A percentile compares a stretch with the other conserved stretches of the same genome.
phyloP scores from a whole-genome alignment of 2,888 invertebrate genomes.

The Busseola fusca region DNA sequence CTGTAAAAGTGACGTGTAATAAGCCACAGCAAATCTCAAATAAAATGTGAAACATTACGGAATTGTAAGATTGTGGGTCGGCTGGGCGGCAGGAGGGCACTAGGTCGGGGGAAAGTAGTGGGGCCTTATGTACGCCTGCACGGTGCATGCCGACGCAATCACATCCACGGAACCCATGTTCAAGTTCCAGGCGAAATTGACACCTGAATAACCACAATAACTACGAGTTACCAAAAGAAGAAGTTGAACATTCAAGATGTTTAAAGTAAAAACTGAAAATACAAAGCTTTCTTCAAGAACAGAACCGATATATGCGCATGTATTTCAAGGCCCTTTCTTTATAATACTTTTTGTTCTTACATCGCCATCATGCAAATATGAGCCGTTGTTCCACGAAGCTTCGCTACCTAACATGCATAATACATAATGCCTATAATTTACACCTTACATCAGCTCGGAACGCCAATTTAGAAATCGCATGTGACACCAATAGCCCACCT shows the following conservation, averaged over 20 bases:
- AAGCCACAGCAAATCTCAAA: conserved; percentile 80
- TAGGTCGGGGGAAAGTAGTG: conserved; percentile 88
- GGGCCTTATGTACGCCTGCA: conserved; percentile 76
- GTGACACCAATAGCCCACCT: conserved; percentile 54
- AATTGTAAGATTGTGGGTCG: conserved; percentile 85
- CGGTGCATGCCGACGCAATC: conserved; percentile 81
- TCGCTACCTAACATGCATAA: conserved; percentile 57
- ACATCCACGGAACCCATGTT: conserved; percentile 67
- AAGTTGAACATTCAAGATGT: conserved; percentile 13
- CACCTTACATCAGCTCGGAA: conserved; percentile 60
- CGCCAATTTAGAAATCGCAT: conserved; percentile 67
- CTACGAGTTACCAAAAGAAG: conserved; percentile 18
- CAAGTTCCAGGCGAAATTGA: conserved; percentile 48
- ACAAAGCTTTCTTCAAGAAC: conserved; percentile 45
- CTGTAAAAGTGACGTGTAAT: conserved; percentile 79
- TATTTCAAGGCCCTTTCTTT: conserved; percentile 30
- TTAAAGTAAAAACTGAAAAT: conserved; percentile 35
- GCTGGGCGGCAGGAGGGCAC: conserved; percentile 82
- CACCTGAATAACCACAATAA: conserved; percentile 37
- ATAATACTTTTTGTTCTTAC: conserved; percentile 45
- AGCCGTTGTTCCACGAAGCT: conserved; percentile 43
- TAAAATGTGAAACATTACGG: conserved; percentile 85
- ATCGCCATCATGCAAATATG: conserved; percentile 39
- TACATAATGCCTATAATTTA: conserved; percentile 59
- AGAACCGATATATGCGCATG: conserved; percentile 28